Evolutionary conservation across 2,113 vertebrate species (phyloP), one percentile per base, ranked within the genome.

Genomic region (Plestiodon gilberti): DNA sequence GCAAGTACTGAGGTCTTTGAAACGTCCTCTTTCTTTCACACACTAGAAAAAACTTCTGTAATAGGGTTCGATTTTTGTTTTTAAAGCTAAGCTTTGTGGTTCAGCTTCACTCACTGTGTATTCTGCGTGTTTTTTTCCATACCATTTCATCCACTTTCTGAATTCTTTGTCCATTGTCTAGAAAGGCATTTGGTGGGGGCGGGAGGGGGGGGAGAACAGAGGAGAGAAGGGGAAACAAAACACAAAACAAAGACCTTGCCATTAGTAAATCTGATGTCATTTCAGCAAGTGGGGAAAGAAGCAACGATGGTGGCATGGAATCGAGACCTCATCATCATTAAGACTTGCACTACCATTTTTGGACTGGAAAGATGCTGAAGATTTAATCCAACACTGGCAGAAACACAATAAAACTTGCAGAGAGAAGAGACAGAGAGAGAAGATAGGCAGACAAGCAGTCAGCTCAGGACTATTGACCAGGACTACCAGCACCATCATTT

Each of bases 101-200:
- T 80, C 30, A 91, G 92, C 59, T 87, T 88, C 91, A 98, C 98
- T 98, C 96, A 99, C 99, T 97, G 99, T 99, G 97, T 99, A 99
- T 93, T 99, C 98, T 87, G 98, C 98, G 35, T 99, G 98, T 94
- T 99, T 99, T 96, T 99, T 99, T 88, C 99, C 99, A 95, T 99
- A 99, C 99, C 99, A 99, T 93, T 98, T 99, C 99, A 99, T 99
- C 99, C 99, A 99, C 94, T 98, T 98, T 93, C 98, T 98, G 96
- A 99, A 99, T 95, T 99, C 98, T 95, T 97, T 97, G 94, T 99
- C 98, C 99, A 99, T 99, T 88, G 96, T 97, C 99, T 99, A 87
- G 59, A 95, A 90, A 92, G 81, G 64, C 18, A 57, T 48, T 48
- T 48, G 43, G 43, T 48, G 43, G 43, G 55, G 55, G 55, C 13